Base-by-base conservation (phyloP, 2,888 invertebrate species). In the Drosophila aldrichi region DNA sequence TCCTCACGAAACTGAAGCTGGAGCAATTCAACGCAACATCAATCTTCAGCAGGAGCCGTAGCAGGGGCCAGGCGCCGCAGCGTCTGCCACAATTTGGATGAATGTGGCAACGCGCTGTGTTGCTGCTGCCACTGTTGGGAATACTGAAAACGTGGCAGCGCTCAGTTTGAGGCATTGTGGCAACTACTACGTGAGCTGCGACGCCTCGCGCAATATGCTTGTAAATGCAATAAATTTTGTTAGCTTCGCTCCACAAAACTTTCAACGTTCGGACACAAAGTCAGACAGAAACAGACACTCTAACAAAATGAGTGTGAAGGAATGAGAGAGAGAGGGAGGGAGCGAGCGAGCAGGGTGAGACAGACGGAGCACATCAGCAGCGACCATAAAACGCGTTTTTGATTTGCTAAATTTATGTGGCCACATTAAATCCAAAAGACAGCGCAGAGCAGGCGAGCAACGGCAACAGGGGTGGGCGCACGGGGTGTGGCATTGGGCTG, bases 391-490 rank as follows among this genome's bases (percentile, higher is more conserved):
- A 88, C 84, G 79, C 84, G 83, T 79, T 85, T 85, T 85, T 85
- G 84, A 85, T 85, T 85, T 88, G 83, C 82, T 70, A 88, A 88
- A 85, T 85, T 88, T 85, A 85, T 85, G 84, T 81, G 81, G 71
- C 67, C 70, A 81, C 88, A 85, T 85, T 85, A 86, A 88, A 85
- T 64, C 65, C 52, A 63, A 70, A 67, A 69, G 63, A 62, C 60
- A 43, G 14, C 56, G 5, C 48, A 51, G n/a, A 41, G 51, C 12
- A 32, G 16, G 10, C 22, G 22, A 44, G 9, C 7, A 40, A 6
- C 38, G 34, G 18, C 48, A 51, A 48, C 57, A 48, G 22, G 44
- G 41, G 18, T 6, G 3, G 40, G 8, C 3, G 14, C 32, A 34
- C 18, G 32, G 20, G 12, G 10, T 18, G 29, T 43, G 51, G 43